Conservation (phyloP, 2,113 vertebrate species). For the Notarius quadriscutis region DNA sequence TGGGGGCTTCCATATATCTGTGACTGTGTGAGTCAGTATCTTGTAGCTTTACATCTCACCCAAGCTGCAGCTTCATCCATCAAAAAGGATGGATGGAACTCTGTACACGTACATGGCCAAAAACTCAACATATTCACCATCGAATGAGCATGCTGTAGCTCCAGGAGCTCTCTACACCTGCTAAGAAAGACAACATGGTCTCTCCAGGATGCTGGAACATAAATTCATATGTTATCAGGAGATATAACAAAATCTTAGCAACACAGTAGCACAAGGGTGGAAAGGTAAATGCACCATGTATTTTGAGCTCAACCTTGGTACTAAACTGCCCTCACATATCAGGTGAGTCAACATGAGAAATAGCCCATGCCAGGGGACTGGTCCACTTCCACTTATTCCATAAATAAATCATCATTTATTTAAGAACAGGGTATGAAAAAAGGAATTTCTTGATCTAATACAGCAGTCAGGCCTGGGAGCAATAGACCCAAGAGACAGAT, state of each 20-base stretch:
- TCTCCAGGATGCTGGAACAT: not conserved
- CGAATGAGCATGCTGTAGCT: conserved; percentile 2
- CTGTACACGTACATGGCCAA: conserved; percentile 6
- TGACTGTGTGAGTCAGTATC: conserved; percentile 11
- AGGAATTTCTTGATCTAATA: conserved; percentile 37
- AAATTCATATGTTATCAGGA: not conserved
- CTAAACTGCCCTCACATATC: conserved; percentile 31
- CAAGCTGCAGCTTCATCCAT: conserved; percentile 41
- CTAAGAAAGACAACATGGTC: conserved; percentile 9
- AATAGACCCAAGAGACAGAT: conserved; percentile 42
- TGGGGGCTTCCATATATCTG: conserved; percentile 43
- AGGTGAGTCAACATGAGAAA: conserved; percentile 40
- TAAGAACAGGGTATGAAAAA: conserved; percentile 35
- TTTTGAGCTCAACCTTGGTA: conserved; percentile 25
- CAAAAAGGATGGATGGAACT: conserved; percentile 26
- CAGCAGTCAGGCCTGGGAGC: conserved; percentile 22
- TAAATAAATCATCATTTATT: conserved; percentile 56
- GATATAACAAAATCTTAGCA: not conserved
- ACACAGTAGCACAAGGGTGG: not conserved
- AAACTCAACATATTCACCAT: not conserved
- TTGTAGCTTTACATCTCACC: conserved; percentile 47
- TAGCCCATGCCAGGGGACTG: conserved; percentile 29
- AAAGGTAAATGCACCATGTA: conserved; percentile 38
- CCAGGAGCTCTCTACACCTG: not conserved
- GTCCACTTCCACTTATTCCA: conserved; percentile 24